Evolutionary conservation across 2,888 invertebrate genomes (phyloP).

Genomic region (Lepidochrysops patricia): DNA sequence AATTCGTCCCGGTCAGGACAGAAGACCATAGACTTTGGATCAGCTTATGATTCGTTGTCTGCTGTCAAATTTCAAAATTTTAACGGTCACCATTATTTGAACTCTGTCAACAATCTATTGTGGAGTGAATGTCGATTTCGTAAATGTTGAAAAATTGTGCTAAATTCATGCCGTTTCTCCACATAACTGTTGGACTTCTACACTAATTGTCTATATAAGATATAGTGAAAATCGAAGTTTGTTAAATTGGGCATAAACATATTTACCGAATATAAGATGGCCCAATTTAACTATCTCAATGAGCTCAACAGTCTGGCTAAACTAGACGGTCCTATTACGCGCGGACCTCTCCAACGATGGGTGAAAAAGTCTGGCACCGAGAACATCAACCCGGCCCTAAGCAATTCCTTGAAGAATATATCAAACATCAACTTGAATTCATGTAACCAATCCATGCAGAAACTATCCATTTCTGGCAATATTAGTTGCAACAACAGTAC

Average conservation of each 20-base stretch:
- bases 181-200: background rate
- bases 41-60: too few relatives aligned
- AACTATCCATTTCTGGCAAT: constrained; percentile 74
- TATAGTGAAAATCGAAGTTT: background rate
- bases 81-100: background rate
- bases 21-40: too few relatives aligned
- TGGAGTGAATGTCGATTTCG: too few relatives aligned
- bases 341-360: constrained; percentile 86
- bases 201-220: background rate
- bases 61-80: background rate
- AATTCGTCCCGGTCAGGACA: too few relatives aligned
- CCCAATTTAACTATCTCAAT: constrained; percentile 86
- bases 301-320: constrained; percentile 85
- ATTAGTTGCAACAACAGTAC: constrained; percentile 72
- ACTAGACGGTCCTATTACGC: constrained; percentile 85
- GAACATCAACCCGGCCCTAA: constrained; percentile 63
- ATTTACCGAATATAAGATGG: constrained; percentile 65
- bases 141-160: background rate
- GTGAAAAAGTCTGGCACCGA: constrained; percentile 82
- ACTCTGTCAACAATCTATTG: background rate
- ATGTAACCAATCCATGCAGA: constrained; percentile 79
- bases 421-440: constrained; percentile 72
- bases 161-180: background rate
- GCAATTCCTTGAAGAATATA: constrained; percentile 58
- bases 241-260: background rate